Evolutionary conservation across 2,888 invertebrate genomes (phyloP).

Genomic region (Candidula unifasciata): DNA sequence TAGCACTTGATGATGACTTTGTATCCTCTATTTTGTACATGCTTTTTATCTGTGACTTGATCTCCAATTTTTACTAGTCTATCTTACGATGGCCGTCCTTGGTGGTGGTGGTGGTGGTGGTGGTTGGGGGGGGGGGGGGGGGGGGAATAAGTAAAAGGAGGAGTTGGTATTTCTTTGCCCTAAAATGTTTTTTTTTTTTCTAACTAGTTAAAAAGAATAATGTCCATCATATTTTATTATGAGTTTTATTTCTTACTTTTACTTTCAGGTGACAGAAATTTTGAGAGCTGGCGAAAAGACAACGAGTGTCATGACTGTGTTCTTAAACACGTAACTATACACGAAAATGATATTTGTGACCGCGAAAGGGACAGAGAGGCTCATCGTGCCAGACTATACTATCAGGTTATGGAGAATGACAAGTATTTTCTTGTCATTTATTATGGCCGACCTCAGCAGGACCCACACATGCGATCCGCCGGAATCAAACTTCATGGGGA

Average conservation of each 20-base stretch:
- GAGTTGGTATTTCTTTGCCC: no score
- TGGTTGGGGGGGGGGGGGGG: no score
- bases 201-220: no score
- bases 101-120: no score
- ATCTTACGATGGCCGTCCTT: no score
- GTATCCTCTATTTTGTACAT: no score
- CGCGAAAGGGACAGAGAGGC: background rate
- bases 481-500: background rate
- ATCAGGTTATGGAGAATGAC: background rate
- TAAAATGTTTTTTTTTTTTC: no score
- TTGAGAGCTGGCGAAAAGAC: background rate
- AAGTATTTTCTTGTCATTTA: background rate
- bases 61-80: no score
- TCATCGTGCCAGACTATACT: background rate
- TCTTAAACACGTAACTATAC: background rate
- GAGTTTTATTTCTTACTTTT: background rate
- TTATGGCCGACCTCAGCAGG: background rate
- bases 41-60: no score
- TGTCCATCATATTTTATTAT: no score
- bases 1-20: no score
- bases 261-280: constrained; percentile 17
- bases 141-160: no score
- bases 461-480: background rate
- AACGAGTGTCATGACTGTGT: background rate
- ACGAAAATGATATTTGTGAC: background rate